Percentiles rank a stretch among this genome's conserved stretches.
phyloP scores from a whole-genome alignment of 92 coral and sea anemone genomes.

The Muricea muricata region DNA sequence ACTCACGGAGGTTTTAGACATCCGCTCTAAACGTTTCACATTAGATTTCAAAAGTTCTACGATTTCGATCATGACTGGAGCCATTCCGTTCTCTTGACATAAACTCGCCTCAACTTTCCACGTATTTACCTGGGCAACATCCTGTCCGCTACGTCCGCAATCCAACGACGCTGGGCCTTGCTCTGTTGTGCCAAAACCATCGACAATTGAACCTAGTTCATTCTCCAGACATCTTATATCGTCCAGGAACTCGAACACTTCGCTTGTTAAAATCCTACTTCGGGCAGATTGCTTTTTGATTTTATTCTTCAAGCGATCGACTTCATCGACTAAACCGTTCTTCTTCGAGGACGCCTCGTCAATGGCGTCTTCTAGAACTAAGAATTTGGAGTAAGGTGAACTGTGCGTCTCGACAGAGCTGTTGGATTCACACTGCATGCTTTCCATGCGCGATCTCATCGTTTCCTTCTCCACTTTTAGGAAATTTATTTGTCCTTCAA shows the following conservation, averaged over 20 bases:
- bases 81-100: slow-evolving; percentile 31
- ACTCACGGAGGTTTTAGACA: background rate
- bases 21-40: slow-evolving; percentile 9
- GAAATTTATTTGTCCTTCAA: slow-evolving; percentile 70
- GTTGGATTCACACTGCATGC: slow-evolving; percentile 76
- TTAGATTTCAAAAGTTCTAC: slow-evolving; percentile 27
- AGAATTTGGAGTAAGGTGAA: background rate
- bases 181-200: slow-evolving; percentile 49
- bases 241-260: slow-evolving; percentile 77
- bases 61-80: slow-evolving; percentile 32
- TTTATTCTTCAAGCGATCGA: slow-evolving; percentile 16
- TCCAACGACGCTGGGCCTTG: background rate
- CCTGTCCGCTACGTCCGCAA: background rate
- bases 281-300: slow-evolving; percentile 18
- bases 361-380: background rate
- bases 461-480: slow-evolving; percentile 78
- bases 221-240: slow-evolving; percentile 81
- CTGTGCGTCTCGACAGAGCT: slow-evolving; percentile 65
- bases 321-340: background rate
- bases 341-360: background rate
- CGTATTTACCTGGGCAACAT: slow-evolving; percentile 56
- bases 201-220: slow-evolving; percentile 75
- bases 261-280: slow-evolving; percentile 44
- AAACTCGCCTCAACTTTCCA: slow-evolving; percentile 66
- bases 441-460: slow-evolving; percentile 73